Evolutionary conservation across 2,888 invertebrate species (phyloP).

Genomic region (Heliconius charithonia): DNA sequence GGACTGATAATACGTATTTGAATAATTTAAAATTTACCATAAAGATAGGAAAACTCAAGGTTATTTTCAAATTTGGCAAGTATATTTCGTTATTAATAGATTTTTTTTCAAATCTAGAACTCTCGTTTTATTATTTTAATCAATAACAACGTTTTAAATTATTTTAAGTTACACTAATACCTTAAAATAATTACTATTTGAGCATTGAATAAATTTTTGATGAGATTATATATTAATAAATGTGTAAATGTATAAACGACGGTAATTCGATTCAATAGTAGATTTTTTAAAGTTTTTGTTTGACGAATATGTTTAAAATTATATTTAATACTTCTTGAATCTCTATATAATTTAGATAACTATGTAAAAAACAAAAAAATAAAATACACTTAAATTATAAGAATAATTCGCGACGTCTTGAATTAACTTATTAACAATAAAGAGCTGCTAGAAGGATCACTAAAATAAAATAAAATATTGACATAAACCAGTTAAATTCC

Average conservation of each 20-base stretch:
- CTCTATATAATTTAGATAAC: no score
- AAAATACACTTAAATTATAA: neutral
- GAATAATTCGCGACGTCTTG: neutral
- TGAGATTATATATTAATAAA: neutral
- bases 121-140: neutral
- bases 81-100: neutral
- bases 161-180: neutral
- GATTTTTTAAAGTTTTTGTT: neutral
- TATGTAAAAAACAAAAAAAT: neutral
- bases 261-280: neutral
- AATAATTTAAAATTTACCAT: neutral
- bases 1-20: neutral
- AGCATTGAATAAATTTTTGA: neutral
- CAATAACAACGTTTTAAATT: neutral
- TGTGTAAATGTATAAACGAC: no score
- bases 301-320: neutral
- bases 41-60: neutral
- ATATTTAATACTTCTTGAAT: neutral
- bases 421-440: neutral
- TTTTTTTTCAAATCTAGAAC: neutral
- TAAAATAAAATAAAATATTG: neutral
- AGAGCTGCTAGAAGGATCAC: neutral
- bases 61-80: conserved; percentile 1
- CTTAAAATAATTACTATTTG: neutral
- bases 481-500: neutral